These are phyloP conservation scores for Cephalopterus ornatus DNA, from an alignment of 2,113 vertebrate genomes.

Conservation along the genomic window DNA sequence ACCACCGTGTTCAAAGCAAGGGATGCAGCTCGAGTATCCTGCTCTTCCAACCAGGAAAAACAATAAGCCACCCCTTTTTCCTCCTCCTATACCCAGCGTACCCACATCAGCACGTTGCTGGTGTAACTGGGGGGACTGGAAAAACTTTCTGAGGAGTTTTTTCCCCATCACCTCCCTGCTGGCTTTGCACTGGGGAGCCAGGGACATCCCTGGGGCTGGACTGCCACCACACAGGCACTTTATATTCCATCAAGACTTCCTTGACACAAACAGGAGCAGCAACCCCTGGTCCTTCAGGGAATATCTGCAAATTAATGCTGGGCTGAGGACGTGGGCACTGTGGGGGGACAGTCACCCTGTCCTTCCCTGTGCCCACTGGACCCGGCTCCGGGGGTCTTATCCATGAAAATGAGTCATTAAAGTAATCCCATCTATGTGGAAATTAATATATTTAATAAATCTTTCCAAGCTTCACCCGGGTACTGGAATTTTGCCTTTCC, in stretches of 20 bases:
- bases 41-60: neutral
- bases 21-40: neutral
- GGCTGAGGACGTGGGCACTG: neutral
- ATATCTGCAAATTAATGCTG: neutral
- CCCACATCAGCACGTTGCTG: neutral
- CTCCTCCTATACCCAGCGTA: neutral
- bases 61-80: neutral
- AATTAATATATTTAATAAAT: neutral
- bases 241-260: neutral
- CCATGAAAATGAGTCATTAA: neutral
- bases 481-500: neutral
- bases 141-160: neutral
- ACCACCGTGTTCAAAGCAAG: accelerated
- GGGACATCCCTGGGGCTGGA: neutral
- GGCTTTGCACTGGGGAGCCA: neutral
- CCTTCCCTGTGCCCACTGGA: neutral
- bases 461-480: neutral
- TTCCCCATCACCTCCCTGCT: neutral
- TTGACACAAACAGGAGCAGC: neutral
- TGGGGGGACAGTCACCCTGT: accelerated
- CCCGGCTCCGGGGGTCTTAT: accelerated
- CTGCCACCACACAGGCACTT: accelerated
- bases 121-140: neutral
- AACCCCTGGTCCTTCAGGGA: neutral
- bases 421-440: neutral